A percentile compares a stretch with the other conserved stretches of the same genome.
phyloP scores from a whole-genome alignment of 2,888 invertebrate genomes.

The Leucophora obtusa region DNA sequence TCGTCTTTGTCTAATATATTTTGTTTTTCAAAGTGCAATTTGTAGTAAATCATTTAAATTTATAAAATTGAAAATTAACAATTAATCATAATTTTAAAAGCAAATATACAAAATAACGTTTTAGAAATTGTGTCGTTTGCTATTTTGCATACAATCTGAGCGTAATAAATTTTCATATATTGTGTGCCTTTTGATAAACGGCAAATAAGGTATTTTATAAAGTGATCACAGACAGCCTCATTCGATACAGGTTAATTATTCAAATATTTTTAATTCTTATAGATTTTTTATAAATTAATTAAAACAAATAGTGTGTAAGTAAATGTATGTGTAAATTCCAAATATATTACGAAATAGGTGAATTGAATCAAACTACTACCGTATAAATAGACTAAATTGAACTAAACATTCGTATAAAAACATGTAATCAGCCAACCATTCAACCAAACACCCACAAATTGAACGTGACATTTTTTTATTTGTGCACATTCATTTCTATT shows the following conservation, averaged over 20 bases:
- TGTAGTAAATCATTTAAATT: slow-evolving; percentile 46
- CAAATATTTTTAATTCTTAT: slow-evolving; percentile 25
- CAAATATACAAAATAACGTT: slow-evolving; percentile 4
- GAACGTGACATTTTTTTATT: slow-evolving; percentile 36
- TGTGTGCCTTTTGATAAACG: background rate
- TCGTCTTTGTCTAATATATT: slow-evolving; percentile 1
- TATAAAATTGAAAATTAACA: slow-evolving; percentile 47
- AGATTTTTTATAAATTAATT: slow-evolving; percentile 32
- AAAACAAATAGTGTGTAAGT: slow-evolving; percentile 8
- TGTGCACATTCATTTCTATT: background rate
- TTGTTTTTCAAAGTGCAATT: slow-evolving; percentile 20
- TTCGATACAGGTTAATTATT: slow-evolving; percentile 43
- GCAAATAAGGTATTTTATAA: background rate
- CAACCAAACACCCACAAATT: slow-evolving; percentile 25
- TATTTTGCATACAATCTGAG: background rate
- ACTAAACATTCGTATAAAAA: background rate
- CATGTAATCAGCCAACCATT: background rate
- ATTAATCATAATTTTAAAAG: slow-evolving; percentile 45
- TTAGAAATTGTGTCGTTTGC: background rate
- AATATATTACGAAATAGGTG: slow-evolving; percentile 40
- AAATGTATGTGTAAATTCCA: background rate
- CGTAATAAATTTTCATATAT: slow-evolving; percentile 47
- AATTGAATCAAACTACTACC: slow-evolving; percentile 40
- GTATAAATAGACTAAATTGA: background rate
- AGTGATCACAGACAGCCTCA: slow-evolving; percentile 35